These are phyloP conservation scores for Orthonevra nobilis DNA, from an alignment of 2,888 invertebrate species.

Conservation along the genomic window DNA sequence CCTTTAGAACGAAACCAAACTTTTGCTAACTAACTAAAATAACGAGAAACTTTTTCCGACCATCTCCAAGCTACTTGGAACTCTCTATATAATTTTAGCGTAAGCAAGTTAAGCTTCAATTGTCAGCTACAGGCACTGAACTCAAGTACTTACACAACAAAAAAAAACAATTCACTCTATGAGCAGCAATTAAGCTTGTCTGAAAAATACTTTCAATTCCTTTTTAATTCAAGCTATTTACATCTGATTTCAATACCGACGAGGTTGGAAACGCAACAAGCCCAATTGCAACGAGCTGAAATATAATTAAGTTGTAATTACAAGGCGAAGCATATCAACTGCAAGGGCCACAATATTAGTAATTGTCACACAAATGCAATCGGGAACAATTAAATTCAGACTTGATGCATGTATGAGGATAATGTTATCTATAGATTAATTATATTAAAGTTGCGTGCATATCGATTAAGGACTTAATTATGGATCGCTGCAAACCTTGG, in stretches of 20 bases:
- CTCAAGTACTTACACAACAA: too few relatives aligned
- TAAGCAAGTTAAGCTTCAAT: too few relatives aligned
- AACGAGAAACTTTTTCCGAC: constrained; percentile 34
- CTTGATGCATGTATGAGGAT: constrained; percentile 40
- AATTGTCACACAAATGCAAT: constrained; percentile 39
- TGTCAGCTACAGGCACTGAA: too few relatives aligned
- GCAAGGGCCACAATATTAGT: constrained; percentile 38
- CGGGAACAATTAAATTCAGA: constrained; percentile 22
- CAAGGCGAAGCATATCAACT: constrained; percentile 29
- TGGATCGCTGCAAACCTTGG: constrained; percentile 78
- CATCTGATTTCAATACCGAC: neutral
- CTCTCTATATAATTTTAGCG: too few relatives aligned
- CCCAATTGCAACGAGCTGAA: constrained; percentile 1
- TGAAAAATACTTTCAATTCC: too few relatives aligned
- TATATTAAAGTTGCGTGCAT: constrained; percentile 65
- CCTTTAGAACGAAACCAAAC: constrained; percentile 45
- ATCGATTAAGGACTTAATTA: constrained; percentile 46
- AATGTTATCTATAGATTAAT: constrained; percentile 17
- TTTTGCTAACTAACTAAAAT: constrained; percentile 51
- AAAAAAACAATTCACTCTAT: constrained; percentile 3
- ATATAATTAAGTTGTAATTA: neutral
- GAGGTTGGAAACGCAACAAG: neutral
- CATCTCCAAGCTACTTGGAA: neutral
- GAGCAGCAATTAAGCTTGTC: neutral
- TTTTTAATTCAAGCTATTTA: too few relatives aligned